These are phyloP conservation scores for Pseudochromis fuscus DNA, from an alignment of 2,797 vertebrate genomes.

Conservation along the genomic window DNA sequence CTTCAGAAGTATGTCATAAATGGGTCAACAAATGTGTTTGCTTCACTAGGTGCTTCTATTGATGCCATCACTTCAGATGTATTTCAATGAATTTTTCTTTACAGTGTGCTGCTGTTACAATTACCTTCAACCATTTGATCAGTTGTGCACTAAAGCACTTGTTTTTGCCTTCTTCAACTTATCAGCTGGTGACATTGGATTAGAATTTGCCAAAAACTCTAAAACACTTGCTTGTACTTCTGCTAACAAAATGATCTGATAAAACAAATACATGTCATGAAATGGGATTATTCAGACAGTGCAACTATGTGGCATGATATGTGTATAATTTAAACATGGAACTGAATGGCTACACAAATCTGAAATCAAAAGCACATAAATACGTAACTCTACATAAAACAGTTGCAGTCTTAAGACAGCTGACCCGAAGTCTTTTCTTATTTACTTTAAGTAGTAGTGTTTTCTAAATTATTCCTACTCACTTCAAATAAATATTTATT, in stretches of 20 bases:
- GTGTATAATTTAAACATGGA: constrained; percentile 60
- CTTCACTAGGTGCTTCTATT: too few species aligned
- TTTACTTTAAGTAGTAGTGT: not conserved
- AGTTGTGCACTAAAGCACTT: constrained; percentile 81
- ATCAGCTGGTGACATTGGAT: constrained; percentile 5
- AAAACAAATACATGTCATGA: constrained; percentile 66
- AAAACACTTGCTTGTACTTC: constrained; percentile 48
- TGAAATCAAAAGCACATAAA: constrained; percentile 77
- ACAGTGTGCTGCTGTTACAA: constrained; percentile 55
- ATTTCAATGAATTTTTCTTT: constrained; percentile 49
- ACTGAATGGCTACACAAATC: constrained; percentile 71
- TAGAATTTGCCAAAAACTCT: constrained; percentile 50
- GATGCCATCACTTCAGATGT: not conserved
- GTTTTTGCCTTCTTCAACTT: constrained; percentile 16
- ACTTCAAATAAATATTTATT: constrained; percentile 26
- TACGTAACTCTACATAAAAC: constrained; percentile 71
- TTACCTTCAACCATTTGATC: constrained; percentile 86
- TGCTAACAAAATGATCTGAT: constrained; percentile 55
- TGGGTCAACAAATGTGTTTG: too few species aligned
- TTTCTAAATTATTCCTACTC: not conserved
- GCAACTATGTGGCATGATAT: constrained; percentile 47
- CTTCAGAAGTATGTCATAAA: too few species aligned
- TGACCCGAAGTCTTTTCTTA: constrained; percentile 17
- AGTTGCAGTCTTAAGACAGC: constrained; percentile 33
- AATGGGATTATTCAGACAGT: constrained; percentile 63